Evolutionary conservation across 2,113 vertebrate species (phyloP).

Genomic region (Heptranchias perlo): DNA sequence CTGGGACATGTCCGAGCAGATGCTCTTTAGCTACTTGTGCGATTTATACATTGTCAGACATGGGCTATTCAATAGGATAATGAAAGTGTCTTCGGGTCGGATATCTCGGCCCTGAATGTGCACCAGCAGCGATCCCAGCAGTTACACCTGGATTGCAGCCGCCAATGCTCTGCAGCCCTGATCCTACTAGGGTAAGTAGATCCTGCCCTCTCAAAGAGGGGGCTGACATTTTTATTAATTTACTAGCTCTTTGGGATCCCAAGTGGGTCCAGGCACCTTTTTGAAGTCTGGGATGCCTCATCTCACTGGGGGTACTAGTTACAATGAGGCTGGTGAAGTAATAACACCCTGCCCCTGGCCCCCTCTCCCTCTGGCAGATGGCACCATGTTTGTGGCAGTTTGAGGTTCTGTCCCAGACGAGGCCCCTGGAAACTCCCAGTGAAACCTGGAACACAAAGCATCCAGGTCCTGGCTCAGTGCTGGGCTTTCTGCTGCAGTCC

Average conservation of each 20-base stretch:
- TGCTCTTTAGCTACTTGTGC: neutral
- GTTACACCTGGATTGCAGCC: neutral
- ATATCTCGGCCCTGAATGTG: neutral
- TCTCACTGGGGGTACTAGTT: too few species aligned
- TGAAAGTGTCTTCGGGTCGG: neutral
- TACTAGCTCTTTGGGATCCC: neutral
- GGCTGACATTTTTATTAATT: neutral
- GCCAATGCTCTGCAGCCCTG: neutral
- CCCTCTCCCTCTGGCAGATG: too few species aligned
- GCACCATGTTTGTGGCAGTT: too few species aligned
- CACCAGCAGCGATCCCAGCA: neutral
- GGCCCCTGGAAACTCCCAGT: too few species aligned
- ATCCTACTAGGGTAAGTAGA: neutral
- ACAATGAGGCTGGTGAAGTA: too few species aligned
- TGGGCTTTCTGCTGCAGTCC: too few species aligned
- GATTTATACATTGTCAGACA: neutral
- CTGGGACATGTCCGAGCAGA: neutral
- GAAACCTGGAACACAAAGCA: too few species aligned
- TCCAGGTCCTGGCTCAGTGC: too few species aligned
- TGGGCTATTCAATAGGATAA: neutral
- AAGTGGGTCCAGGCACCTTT: neutral
- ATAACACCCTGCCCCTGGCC: too few species aligned
- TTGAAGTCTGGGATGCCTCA: too few species aligned
- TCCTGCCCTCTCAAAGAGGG: neutral
- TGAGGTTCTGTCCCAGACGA: too few species aligned